Conservation (phyloP, 2,888 invertebrate genomes). For the Drosophila leonis region DNA sequence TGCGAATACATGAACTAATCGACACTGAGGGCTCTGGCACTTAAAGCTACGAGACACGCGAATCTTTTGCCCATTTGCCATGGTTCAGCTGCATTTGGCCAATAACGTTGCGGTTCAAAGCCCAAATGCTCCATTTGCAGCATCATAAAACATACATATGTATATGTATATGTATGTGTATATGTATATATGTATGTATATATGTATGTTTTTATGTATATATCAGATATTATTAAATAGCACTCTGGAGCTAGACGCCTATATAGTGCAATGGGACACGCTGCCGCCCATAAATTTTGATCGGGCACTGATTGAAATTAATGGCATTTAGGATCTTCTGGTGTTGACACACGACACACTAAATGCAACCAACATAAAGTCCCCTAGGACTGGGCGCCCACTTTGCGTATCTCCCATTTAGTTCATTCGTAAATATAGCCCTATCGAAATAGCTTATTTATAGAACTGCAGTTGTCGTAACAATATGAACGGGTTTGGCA, state of each 20-base stretch:
- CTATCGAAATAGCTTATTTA: neutral
- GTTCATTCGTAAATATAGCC: neutral
- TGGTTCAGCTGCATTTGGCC: slow-evolving; percentile 45
- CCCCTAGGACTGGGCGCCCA: neutral
- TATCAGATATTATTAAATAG: slow-evolving; percentile 7
- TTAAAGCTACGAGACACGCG: neutral
- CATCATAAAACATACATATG: slow-evolving; percentile 3
- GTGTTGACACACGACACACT: slow-evolving; percentile 47
- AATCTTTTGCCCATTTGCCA: slow-evolving; percentile 37
- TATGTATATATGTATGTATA: neutral
- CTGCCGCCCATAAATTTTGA: slow-evolving; percentile 51
- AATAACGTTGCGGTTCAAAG: slow-evolving; percentile 51
- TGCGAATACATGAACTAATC: slow-evolving; percentile 21
- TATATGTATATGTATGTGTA: neutral
- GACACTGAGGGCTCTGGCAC: slow-evolving; percentile 6
- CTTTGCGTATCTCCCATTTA: neutral
- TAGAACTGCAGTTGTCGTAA: neutral
- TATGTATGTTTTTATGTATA: neutral
- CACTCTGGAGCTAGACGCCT: neutral
- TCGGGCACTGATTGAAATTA: slow-evolving; percentile 58
- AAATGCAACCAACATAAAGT: slow-evolving; percentile 19
- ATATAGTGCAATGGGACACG: slow-evolving; percentile 50
- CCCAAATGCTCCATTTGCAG: slow-evolving; percentile 39
- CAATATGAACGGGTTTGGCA: neutral
- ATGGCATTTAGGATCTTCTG: slow-evolving; percentile 57